Conservation (phyloP, 2,888 invertebrate species). For the Melanotus villosus region DNA sequence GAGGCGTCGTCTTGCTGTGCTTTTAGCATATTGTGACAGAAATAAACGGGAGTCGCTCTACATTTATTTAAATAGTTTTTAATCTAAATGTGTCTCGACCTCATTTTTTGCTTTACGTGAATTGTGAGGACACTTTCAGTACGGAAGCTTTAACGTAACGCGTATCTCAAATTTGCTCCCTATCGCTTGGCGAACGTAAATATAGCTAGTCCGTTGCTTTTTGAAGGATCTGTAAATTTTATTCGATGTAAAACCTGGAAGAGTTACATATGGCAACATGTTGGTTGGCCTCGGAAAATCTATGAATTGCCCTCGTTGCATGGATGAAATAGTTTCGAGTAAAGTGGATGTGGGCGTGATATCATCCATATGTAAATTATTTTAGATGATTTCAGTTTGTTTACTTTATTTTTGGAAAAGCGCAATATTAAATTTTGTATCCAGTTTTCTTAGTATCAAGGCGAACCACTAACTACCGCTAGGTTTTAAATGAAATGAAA, state of each 20-base stretch:
- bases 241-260: background rate
- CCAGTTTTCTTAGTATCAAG: no score
- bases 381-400: no score
- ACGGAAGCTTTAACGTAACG: no score
- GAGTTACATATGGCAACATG: background rate
- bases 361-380: no score
- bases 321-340: background rate
- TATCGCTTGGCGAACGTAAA: background rate
- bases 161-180: no score
- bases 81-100: constrained; percentile 18
- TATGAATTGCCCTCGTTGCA: background rate
- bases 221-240: background rate
- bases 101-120: background rate
- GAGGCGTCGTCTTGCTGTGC: background rate
- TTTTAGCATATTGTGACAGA: constrained; percentile 12
- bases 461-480: no score
- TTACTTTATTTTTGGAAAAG: no score
- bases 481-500: no score
- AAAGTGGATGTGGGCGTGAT: no score
- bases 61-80: constrained; percentile 18
- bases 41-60: constrained; percentile 18
- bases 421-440: no score
- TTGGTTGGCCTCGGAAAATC: no score
- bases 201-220: background rate
- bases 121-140: background rate